Evolutionary conservation across 2,888 invertebrate species (phyloP), one percentile per base, ranked within the genome.

Genomic region (Tinea semifulvella): DNA sequence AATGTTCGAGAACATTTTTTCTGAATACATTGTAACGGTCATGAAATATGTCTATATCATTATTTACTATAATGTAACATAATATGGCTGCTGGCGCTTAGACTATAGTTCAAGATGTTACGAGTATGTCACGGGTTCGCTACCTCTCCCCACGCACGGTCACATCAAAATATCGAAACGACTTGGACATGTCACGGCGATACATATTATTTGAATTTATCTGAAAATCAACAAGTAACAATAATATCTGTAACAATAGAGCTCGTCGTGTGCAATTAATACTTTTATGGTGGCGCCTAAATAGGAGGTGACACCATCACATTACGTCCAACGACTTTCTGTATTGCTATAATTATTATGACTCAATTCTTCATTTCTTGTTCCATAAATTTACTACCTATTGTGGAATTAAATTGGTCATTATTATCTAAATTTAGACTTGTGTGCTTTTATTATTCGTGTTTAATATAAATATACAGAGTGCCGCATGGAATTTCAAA

Each of bases 201-300:
- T n/a, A n/a, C n/a, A n/a, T n/a, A n/a, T n/a, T n/a, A n/a, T 22
- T 7, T 22, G 25, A 8, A 7, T 31, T 31, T 31, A 31, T 31
- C 31, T 31, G 13, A 13, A 31, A 31, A 31, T 11, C 13, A 5
- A 7, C 31, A 31, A 10, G 11, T 22, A 31, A 10, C 31, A n/a
- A 31, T 6, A 5, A 14, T n/a, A 36, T 22, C 20, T 22, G 11
- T 13, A 14, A 40, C 40, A 40, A 40, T 40, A 40, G 40, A 22
- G 14, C 22, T 22, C 20, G 51, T 53, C 55, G 56, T 55, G 52
- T 56, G 58, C 63, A 68, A 74, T 74, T 72, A 72, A 60, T 53
- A 66, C 73, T 73, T 72, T 70, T 74, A 74, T 70, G 69, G 65
- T 52, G 67, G 61, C 68, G 63, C 68, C 71, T 72, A 67, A 68